Percentiles rank a stretch among this genome's conserved stretches.
These are phyloP conservation scores for Carapus acus DNA, from an alignment of 2,797 vertebrate species.

Conservation along the genomic window DNA sequence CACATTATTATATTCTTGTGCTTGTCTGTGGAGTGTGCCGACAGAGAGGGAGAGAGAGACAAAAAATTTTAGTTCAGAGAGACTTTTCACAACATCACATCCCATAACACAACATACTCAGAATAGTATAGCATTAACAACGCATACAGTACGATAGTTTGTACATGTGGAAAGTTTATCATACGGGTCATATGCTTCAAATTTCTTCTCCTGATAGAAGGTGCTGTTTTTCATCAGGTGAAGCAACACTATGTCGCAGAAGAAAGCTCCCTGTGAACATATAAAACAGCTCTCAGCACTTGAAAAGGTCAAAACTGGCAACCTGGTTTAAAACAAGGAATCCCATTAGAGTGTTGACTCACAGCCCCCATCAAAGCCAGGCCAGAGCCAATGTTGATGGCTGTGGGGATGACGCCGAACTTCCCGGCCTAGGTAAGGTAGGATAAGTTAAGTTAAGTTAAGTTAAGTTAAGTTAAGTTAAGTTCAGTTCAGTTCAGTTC, in stretches of 20 bases:
- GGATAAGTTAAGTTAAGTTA: neutral
- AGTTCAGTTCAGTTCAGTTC: neutral
- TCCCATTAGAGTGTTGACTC: too few species aligned
- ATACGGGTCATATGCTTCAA: conserved; percentile 78
- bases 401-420: conserved; percentile 84
- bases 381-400: conserved; percentile 83
- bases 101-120: neutral
- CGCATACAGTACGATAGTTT: too few species aligned
- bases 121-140: neutral
- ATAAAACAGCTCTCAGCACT: neutral
- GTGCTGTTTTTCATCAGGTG: conserved; percentile 82
- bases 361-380: conserved; percentile 86
- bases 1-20: too few species aligned
- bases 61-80: too few species aligned
- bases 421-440: conserved; percentile 79
- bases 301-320: neutral
- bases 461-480: conserved; percentile 1
- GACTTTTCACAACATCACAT: too few species aligned
- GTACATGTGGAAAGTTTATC: conserved; percentile 12
- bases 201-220: conserved; percentile 81
- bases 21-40: too few species aligned
- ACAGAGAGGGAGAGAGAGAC: too few species aligned
- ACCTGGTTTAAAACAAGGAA: too few species aligned
- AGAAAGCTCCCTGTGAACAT: conserved; percentile 81
- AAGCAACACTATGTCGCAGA: conserved; percentile 87